Percentiles rank a stretch among this genome's conserved stretches.
Evolutionary conservation across 1,140 invertebrate genomes (phyloP).

Genomic region (Heliconius himera): DNA sequence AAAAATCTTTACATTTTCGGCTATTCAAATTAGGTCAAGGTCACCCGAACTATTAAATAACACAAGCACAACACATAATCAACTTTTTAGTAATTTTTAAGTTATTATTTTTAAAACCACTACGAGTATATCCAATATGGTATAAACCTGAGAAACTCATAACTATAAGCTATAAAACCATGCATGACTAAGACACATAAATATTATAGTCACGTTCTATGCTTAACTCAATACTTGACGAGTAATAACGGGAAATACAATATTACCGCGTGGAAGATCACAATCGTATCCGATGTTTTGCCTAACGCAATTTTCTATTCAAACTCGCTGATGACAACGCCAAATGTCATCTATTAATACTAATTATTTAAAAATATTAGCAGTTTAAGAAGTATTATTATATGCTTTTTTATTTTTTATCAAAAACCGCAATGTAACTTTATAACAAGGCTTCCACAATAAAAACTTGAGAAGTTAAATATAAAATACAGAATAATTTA

Average conservation of each 20-base stretch:
- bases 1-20: not conserved
- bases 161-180: not conserved
- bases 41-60: not conserved
- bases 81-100: no score
- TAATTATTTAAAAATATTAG: not conserved
- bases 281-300: not conserved
- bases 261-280: not conserved
- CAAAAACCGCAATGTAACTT: not conserved
- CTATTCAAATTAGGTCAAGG: conserved; percentile 1
- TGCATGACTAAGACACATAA: not conserved
- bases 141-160: conserved; percentile 5
- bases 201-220: not conserved
- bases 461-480: no score
- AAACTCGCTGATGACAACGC: not conserved
- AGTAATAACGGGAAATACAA: conserved; percentile 7
- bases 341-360: not conserved
- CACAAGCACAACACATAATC: no score
- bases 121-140: not conserved
- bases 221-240: conserved; percentile 3
- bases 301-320: not conserved
- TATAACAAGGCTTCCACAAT: no score
- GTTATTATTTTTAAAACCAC: not conserved
- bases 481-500: no score
- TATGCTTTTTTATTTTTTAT: not conserved
- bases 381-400: not conserved